A percentile compares a stretch with the other conserved stretches of the same genome.
Evolutionary conservation across 2,113 vertebrate genomes (phyloP).

Genomic region (Asarcornis scutulata): DNA sequence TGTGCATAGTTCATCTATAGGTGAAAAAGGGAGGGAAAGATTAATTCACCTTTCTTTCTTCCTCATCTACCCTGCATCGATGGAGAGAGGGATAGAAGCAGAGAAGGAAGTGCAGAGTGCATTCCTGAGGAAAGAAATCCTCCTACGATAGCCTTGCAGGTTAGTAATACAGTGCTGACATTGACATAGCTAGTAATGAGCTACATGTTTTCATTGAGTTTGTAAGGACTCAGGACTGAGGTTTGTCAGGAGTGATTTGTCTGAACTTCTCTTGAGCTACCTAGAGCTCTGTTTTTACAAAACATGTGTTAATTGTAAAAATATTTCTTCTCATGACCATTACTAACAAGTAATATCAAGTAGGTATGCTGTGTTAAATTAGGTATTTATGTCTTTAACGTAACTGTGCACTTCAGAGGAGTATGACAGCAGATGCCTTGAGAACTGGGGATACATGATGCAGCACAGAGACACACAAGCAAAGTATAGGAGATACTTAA

Average conservation of each 20-base stretch:
- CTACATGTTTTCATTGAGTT: background rate
- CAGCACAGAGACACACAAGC: background rate
- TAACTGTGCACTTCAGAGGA: background rate
- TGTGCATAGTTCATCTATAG: background rate
- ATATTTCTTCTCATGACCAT: background rate
- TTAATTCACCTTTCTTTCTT: background rate
- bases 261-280: background rate
- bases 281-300: background rate
- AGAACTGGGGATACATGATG: background rate
- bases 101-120: background rate
- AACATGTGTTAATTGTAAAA: accelerated
- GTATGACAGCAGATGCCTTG: background rate
- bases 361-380: background rate
- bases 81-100: background rate
- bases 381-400: background rate
- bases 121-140: accelerated
- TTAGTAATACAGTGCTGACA: background rate
- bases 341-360: background rate
- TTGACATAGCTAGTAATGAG: accelerated
- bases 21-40: background rate
- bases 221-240: background rate
- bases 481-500: background rate
- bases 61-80: background rate
- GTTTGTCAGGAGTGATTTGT: background rate
- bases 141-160: background rate